A percentile compares a stretch with the other conserved stretches of the same genome.
phyloP scores from a whole-genome alignment of 2,797 vertebrate species.

The Sebastes cheni region DNA sequence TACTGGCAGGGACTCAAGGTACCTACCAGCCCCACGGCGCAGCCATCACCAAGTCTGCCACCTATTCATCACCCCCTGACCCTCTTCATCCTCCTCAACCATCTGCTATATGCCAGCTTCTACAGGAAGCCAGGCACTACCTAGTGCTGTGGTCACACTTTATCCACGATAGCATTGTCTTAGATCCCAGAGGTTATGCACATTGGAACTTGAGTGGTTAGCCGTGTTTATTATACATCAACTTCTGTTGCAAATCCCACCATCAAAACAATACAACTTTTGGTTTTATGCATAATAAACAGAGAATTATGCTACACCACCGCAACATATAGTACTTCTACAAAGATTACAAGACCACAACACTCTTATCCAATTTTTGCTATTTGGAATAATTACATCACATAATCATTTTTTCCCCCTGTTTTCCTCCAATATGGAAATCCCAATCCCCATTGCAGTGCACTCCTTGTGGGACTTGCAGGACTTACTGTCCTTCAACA shows the following conservation, averaged over 20 bases:
- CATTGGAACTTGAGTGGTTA: background rate
- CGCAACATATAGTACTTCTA: background rate
- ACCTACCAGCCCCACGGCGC: slow-evolving; percentile 70
- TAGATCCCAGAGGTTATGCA: background rate
- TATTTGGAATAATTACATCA: background rate
- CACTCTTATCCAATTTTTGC: background rate
- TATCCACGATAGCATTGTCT: background rate
- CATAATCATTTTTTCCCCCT: fast-evolving
- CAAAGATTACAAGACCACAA: background rate
- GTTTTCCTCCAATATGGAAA: background rate
- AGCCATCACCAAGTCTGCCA: slow-evolving; percentile 50
- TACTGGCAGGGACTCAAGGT: slow-evolving; percentile 99
- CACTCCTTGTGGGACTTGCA: background rate
- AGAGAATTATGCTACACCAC: background rate
- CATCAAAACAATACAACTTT: background rate
- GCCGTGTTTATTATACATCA: background rate
- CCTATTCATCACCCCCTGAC: slow-evolving; percentile 34
- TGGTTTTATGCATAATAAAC: background rate
- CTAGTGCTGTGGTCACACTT: background rate
- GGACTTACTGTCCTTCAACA: background rate
- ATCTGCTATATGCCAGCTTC: background rate
- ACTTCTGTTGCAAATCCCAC: background rate
- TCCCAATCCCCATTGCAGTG: background rate
- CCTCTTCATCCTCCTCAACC: slow-evolving; percentile 23
- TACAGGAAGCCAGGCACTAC: slow-evolving; percentile 21